Percentiles rank a stretch among this genome's conserved stretches.
Evolutionary conservation across 2,113 vertebrate genomes (phyloP).

Genomic region (Myiopsitta monachus): DNA sequence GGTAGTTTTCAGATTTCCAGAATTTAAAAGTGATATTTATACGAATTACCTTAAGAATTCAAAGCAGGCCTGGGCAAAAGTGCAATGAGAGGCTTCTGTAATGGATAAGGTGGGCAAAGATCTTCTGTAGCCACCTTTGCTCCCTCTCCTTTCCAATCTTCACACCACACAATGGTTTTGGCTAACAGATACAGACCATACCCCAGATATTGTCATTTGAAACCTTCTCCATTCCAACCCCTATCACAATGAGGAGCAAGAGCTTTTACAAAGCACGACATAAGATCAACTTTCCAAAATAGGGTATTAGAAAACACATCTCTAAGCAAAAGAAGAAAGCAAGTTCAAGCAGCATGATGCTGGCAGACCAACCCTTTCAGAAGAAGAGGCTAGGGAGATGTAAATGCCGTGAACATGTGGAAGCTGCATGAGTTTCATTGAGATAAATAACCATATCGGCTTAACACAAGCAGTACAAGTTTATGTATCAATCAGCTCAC

Average conservation of each 20-base stretch:
- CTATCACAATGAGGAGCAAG: not conserved
- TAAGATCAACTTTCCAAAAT: not conserved
- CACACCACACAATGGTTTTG: not conserved
- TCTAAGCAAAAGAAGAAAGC: not conserved
- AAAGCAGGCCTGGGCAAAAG: not conserved
- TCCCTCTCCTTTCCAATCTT: not conserved
- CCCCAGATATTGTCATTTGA: not conserved
- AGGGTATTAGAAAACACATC: not conserved
- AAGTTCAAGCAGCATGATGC: not conserved
- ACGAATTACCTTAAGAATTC: not conserved
- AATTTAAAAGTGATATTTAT: not conserved
- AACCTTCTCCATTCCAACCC: not conserved
- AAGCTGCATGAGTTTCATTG: not conserved
- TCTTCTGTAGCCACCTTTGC: not conserved
- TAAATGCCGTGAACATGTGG: not conserved
- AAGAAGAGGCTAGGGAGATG: not conserved
- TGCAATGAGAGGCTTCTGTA: not conserved
- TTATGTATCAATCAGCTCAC: not conserved
- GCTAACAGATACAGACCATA: not conserved
- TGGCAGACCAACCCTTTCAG: not conserved
- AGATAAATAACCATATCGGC: not conserved
- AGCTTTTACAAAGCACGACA: not conserved
- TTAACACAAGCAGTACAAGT: not conserved
- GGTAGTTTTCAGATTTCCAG: not conserved
- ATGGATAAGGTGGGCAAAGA: not conserved